Evolutionary conservation across 2,797 vertebrate species (phyloP).

Genomic region (Aldrovandia affinis): DNA sequence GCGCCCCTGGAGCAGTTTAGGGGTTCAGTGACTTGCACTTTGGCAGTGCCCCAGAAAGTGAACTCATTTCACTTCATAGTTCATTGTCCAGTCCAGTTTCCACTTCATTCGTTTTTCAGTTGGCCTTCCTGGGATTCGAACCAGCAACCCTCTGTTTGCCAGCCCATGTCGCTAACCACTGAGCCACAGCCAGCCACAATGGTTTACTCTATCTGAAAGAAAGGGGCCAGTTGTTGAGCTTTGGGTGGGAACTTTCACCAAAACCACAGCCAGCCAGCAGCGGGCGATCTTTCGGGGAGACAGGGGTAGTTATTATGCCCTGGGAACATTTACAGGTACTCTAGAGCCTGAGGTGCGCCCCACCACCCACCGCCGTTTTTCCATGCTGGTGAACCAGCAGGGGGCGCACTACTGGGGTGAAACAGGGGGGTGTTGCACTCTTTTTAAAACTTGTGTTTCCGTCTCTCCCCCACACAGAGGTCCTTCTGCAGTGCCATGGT

Average conservation of each 20-base stretch:
- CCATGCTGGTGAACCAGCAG: background rate
- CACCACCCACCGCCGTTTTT: too few species aligned
- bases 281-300: background rate
- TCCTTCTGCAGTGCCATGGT: conserved; percentile 99
- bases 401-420: background rate
- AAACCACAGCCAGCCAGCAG: background rate
- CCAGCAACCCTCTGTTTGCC: too few species aligned
- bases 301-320: background rate
- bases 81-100: too few species aligned
- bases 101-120: too few species aligned
- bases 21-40: too few species aligned
- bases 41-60: too few species aligned
- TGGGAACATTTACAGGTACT: background rate
- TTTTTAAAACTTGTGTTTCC: conserved; percentile 40
- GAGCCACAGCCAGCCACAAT: background rate
- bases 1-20: too few species aligned
- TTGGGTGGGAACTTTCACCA: background rate
- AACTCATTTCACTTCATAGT: too few species aligned
- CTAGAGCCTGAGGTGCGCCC: background rate
- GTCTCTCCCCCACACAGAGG: conserved; percentile 75
- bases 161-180: too few species aligned
- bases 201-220: background rate
- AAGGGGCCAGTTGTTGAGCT: background rate
- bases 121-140: too few species aligned
- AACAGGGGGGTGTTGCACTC: background rate